phyloP scores from a whole-genome alignment of 2,888 invertebrate species.

The Pristionchus japonicus region DNA sequence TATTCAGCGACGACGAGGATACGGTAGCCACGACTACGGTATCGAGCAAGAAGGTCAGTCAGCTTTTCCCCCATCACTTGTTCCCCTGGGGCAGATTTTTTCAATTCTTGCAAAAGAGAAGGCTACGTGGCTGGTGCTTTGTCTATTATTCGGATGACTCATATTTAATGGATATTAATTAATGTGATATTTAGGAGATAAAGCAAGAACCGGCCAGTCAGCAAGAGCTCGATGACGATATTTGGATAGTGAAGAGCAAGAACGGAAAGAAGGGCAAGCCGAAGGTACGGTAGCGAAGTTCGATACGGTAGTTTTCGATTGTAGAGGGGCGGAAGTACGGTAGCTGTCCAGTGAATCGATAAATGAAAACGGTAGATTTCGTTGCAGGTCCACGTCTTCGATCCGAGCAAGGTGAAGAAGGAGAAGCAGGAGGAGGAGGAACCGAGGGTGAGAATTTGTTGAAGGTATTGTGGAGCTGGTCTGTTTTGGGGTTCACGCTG shows the following conservation, averaged over 20 bases:
- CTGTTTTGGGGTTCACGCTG: too few relatives aligned
- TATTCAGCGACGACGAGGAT: conserved; percentile 17
- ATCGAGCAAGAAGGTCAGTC: not conserved
- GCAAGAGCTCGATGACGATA: not conserved
- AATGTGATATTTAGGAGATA: too few relatives aligned
- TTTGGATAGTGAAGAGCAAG: not conserved
- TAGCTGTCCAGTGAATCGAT: not conserved
- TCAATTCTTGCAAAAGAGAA: too few relatives aligned
- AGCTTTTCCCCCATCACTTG: too few relatives aligned
- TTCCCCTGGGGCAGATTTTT: too few relatives aligned
- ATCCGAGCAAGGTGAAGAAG: conserved; percentile 27
- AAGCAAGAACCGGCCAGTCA: too few relatives aligned
- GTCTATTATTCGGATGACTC: too few relatives aligned
- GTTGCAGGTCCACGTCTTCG: not conserved
- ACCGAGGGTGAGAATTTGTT: not conserved
- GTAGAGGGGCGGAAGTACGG: not conserved
- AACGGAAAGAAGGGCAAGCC: too few relatives aligned
- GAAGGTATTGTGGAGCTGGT: not conserved
- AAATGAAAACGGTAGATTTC: not conserved
- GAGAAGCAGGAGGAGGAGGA: not conserved
- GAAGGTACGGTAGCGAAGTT: not conserved
- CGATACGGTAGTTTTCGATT: not conserved
- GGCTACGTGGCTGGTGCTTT: too few relatives aligned
- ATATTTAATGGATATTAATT: too few relatives aligned
- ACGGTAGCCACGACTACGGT: not conserved